Evolutionary conservation across 2,113 vertebrate species (phyloP).

Genomic region (Panthera tigris): DNA sequence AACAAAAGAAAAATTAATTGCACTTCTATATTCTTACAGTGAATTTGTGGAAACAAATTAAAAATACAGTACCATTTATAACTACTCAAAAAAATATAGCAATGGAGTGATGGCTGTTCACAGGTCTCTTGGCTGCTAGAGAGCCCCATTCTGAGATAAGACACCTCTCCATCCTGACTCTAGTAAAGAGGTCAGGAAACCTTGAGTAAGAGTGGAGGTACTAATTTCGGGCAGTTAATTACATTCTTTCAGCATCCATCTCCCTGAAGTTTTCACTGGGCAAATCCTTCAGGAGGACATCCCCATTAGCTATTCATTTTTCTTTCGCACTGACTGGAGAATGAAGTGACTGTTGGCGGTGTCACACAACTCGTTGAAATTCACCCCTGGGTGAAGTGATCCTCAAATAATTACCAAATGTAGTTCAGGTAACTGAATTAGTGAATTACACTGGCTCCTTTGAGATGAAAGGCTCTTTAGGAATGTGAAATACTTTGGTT

Average conservation of each 20-base stretch:
- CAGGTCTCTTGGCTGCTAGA: not conserved
- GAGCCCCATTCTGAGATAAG: slow-evolving; percentile 37
- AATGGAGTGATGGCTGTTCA: not conserved
- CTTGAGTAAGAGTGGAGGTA: slow-evolving; percentile 70
- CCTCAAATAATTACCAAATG: slow-evolving; percentile 82
- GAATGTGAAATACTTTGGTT: slow-evolving; percentile 74
- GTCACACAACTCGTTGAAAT: slow-evolving; percentile 68
- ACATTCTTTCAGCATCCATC: slow-evolving; percentile 71
- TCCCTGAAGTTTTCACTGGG: slow-evolving; percentile 75
- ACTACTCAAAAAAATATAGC: not conserved
- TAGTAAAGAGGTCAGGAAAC: slow-evolving; percentile 76
- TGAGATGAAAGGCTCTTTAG: slow-evolving; percentile 79
- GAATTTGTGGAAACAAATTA: not conserved
- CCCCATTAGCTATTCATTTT: slow-evolving; percentile 76
- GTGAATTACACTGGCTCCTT: slow-evolving; percentile 77
- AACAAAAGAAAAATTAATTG: not conserved
- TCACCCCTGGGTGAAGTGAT: slow-evolving; percentile 81
- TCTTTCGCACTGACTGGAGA: slow-evolving; percentile 61
- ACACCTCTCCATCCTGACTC: slow-evolving; percentile 54
- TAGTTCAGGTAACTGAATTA: slow-evolving; percentile 81
- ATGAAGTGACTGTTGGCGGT: slow-evolving; percentile 67
- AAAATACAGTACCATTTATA: not conserved
- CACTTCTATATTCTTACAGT: not conserved
- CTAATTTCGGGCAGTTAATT: slow-evolving; percentile 80
- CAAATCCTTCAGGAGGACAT: slow-evolving; percentile 75